Percentiles rank a stretch among this genome's conserved stretches.
Conservation (phyloP, 2,113 vertebrate genomes). For the Anhinga rufa region DNA sequence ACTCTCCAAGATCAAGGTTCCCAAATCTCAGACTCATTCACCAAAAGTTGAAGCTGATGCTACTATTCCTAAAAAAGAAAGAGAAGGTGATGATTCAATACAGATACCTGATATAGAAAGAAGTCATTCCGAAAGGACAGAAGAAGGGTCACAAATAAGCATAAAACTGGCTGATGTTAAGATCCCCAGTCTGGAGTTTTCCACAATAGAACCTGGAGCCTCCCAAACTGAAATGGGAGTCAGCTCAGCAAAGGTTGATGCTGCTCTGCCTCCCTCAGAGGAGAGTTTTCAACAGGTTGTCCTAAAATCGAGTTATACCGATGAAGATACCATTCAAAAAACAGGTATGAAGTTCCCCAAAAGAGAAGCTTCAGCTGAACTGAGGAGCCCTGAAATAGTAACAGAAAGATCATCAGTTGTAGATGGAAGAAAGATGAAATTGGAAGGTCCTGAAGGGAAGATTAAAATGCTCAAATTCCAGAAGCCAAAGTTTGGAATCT, state of each 20-base stretch:
- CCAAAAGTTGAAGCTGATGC: neutral
- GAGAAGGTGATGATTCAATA: neutral
- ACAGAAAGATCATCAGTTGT: neutral
- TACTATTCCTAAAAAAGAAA: neutral
- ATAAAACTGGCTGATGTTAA: slow-evolving; percentile 13
- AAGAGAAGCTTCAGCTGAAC: neutral
- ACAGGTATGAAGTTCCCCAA: neutral
- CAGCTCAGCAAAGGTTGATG: neutral
- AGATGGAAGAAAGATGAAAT: slow-evolving; percentile 16
- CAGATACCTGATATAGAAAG: slow-evolving; percentile 23
- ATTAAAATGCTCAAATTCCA: slow-evolving; percentile 49
- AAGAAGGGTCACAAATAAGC: slow-evolving; percentile 13
- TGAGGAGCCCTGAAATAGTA: neutral
- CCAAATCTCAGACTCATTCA: neutral
- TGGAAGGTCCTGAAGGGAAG: slow-evolving; percentile 36
- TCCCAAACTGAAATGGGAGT: neutral
- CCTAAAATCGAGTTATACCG: neutral
- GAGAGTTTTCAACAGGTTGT: neutral
- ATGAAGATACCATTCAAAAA: neutral
- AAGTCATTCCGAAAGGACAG: neutral
- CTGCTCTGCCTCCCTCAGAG: neutral
- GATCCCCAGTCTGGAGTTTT: neutral
- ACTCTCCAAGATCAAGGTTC: slow-evolving; percentile 25
- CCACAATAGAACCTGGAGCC: neutral
- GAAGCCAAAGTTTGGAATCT: slow-evolving; percentile 50